Percentiles rank a stretch among this genome's conserved stretches.
Conservation (phyloP, 2,888 invertebrate genomes). For the Gymnoscelis rufifasciata region DNA sequence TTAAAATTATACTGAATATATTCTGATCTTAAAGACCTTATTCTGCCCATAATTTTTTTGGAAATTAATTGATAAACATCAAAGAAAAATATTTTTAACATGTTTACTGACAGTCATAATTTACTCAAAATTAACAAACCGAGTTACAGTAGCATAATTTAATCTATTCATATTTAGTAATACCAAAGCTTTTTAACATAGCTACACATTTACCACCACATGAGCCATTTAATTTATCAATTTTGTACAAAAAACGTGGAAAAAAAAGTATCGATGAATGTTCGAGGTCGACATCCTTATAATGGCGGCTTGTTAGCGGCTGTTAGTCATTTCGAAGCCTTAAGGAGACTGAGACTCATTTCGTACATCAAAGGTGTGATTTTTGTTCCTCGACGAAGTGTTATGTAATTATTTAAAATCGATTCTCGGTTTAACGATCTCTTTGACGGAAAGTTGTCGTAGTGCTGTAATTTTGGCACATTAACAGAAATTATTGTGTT, state of each 20-base stretch:
- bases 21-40: no score
- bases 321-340: conserved; percentile 56
- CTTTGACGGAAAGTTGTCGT: conserved; percentile 48
- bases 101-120: no score
- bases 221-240: not conserved
- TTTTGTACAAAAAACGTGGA: conserved; percentile 36
- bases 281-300: conserved; percentile 62
- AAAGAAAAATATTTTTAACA: no score
- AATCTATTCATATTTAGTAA: no score
- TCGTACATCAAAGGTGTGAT: conserved; percentile 72
- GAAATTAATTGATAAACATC: no score
- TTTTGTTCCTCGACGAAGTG: conserved; percentile 61
- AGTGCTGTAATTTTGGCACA: conserved; percentile 23
- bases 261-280: conserved; percentile 58
- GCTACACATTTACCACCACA: not conserved
- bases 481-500: not conserved
- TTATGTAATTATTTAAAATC: conserved; percentile 68
- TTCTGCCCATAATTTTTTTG: no score
- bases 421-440: conserved; percentile 43
- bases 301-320: conserved; percentile 72
- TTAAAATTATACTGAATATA: no score
- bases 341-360: conserved; percentile 64
- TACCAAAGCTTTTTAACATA: no score
- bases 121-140: no score
- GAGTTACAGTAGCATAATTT: no score